Conservation (phyloP, 2,888 invertebrate genomes). For the Gortyna flavago region DNA sequence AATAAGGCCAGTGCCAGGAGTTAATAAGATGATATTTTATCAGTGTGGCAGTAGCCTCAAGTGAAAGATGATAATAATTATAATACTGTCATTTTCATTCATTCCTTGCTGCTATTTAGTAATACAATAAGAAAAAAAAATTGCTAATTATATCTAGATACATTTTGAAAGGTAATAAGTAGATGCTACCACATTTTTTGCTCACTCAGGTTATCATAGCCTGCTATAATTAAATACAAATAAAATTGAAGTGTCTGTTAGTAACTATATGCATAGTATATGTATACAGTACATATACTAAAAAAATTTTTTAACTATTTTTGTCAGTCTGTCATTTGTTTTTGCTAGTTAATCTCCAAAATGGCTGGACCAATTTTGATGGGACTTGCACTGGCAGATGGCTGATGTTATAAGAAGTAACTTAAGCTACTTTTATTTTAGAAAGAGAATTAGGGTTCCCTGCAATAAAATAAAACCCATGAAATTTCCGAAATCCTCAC, state of each 20-base stretch:
- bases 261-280: too few species aligned
- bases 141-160: background rate
- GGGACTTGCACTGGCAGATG: background rate
- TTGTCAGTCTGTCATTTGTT: too few species aligned
- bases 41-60: background rate
- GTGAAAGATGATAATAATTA: background rate
- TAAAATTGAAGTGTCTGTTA: background rate
- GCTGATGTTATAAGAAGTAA: background rate
- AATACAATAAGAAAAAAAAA: background rate
- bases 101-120: background rate
- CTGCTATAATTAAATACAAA: background rate
- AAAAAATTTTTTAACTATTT: too few species aligned
- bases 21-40: constrained; percentile 30
- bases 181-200: background rate
- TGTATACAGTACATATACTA: too few species aligned
- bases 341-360: too few species aligned
- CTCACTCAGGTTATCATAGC: background rate
- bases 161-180: background rate
- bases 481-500: background rate
- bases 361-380: background rate
- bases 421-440: background rate
- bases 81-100: constrained; percentile 9
- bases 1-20: constrained; percentile 25
- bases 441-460: background rate
- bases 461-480: too few species aligned